Base-by-base conservation (phyloP, 2,888 invertebrate species). In the Syritta pipiens region DNA sequence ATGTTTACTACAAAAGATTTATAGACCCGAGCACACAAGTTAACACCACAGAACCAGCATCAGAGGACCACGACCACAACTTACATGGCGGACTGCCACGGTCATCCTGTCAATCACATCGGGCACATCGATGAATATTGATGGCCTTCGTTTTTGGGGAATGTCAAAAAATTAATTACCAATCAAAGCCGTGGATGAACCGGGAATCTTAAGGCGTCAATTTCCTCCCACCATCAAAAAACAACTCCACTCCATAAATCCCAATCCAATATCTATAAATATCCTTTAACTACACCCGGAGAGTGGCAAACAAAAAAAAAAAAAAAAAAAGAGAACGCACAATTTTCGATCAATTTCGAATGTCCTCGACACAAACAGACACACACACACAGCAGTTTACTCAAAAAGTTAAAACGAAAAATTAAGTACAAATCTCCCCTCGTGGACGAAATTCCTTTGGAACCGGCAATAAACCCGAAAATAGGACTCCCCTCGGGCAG, bases 131-230 rank as follows among this genome's bases (percentile, higher is more conserved):
- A 77, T 63, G 79, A 68, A 79, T 79, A 79, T 79, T 79, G 74
- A 79, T 79, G 46, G 74, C 68, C 22, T 24, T 68, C 37, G 55
- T 68, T 67, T n/a, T n/a, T n/a, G n/a, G 62, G 26, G 57, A 51
- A 48, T 79, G 74, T 79, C 74, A 74, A 79, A 74, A 79, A 79
- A 79, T 77, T 77, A 77, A 79, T 79, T 79, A 79, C 79, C 67
- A 79, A 79, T 79, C 79, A 79, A 72, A 62, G 22, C 53, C 53
- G 26, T 24, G 17, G 37, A 53, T 7, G 9, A 12, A 20, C 30
- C 44, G 26, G 51, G 35, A 14, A 62, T 49, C 35, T 44, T 32
- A 76, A 69, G 69, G 75, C 69, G 69, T 76, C 69, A 59, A 51
- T 63, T 32, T 49, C 12, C 20, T 10, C 12, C 12, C 3, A 37